Evolutionary conservation across 2,797 vertebrate species (phyloP), one percentile per base, ranked within the genome.

Genomic region (Anniella stebbinsi): DNA sequence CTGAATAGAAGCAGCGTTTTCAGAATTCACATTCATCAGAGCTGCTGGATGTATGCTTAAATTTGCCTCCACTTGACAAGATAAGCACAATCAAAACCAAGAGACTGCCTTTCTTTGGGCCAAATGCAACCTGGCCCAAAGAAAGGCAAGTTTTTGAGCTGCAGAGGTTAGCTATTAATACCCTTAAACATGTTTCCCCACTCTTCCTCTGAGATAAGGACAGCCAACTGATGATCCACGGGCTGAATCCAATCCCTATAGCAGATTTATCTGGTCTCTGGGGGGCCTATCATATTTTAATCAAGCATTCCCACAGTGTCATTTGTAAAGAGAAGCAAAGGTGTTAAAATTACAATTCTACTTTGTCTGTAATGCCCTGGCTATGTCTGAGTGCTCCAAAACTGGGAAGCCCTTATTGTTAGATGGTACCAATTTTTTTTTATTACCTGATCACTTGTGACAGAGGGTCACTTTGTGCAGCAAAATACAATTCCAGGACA

Each of bases 1-100:
- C 38, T 33, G 28, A 63, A 17, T 18, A 21, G 72, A 76, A 85
- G 36, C 69, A 13, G 7, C 41, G 30, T 69, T 80, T 38, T 15
- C 25, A 70, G 33, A 80, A 80, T 57, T 87, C 87, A 66, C 23
- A 69, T 67, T 84, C 45, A 69, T 84, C 66, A 84, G 30, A 80
- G 10, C 15, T 7, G 10, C 33, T 54, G 77, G 67, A 11, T 30
- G 48, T 15, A 54, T 51, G 15, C 36, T 60, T 38, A 45, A 15
- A 63, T 13, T 63, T 30, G 9, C 36, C 72, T 60, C 25, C 25
- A 33, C 36, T 30, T 76, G 36, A 76, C 57, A 60, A 76, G 38
- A 3, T 4, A 87, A 87, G 41, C 28, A 63, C 30, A n/a, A 45
- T 60, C 12, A 41, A 48, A 77, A 87, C 18, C 85, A 77, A 77